Evolutionary conservation across 2,888 invertebrate species (phyloP).

Genomic region (Spatulosminthurus flaviceps): DNA sequence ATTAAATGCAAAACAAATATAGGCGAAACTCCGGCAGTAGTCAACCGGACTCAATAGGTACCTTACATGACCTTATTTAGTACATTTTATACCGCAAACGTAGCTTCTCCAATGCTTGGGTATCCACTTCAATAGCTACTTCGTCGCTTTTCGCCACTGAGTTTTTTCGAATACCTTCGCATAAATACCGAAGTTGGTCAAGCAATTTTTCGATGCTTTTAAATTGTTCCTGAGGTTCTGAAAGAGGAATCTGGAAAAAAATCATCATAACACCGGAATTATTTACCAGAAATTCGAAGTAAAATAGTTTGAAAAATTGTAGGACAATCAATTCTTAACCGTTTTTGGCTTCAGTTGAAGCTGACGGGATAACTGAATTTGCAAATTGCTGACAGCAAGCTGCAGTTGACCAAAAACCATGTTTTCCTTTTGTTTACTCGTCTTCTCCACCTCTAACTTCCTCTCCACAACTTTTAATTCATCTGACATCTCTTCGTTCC

Average conservation of each 20-base stretch:
- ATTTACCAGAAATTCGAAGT: no score
- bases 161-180: not conserved
- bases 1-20: no score
- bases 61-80: no score
- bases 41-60: no score
- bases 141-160: not conserved
- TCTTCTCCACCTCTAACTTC: not conserved
- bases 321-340: not conserved
- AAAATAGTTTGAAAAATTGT: no score
- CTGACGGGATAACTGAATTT: not conserved
- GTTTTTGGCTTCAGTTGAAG: not conserved
- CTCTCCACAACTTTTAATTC: not conserved
- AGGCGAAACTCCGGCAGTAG: no score
- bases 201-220: not conserved
- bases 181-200: not conserved
- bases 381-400: not conserved
- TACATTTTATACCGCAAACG: slow-evolving; percentile 9
- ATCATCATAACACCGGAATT: no score
- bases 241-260: not conserved
- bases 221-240: not conserved
- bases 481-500: not conserved
- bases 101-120: not conserved
- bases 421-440: not conserved
- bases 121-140: slow-evolving; percentile 6
- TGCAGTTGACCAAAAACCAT: not conserved